phyloP scores from a whole-genome alignment of 1,140 invertebrate species.

The Scaptomyza hsui region DNA sequence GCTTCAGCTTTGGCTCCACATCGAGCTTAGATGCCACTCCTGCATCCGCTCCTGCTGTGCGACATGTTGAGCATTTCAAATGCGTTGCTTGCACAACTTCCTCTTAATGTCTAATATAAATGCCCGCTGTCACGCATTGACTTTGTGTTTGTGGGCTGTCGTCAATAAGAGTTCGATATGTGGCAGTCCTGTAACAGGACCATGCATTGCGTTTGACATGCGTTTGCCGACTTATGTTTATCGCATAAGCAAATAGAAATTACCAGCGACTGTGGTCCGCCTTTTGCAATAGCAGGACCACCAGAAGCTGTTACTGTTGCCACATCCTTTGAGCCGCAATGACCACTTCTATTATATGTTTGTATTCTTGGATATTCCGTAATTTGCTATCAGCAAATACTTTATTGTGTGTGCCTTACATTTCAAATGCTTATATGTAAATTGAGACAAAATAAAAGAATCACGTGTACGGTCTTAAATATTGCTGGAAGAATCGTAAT shows the following conservation, averaged over 20 bases:
- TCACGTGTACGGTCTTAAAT: too few relatives aligned
- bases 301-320: slow-evolving; percentile 14
- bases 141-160: slow-evolving; percentile 49
- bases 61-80: slow-evolving; percentile 69
- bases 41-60: slow-evolving; percentile 26
- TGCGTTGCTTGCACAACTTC: slow-evolving; percentile 50
- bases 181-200: slow-evolving; percentile 37
- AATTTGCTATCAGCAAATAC: slow-evolving; percentile 29
- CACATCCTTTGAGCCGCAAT: slow-evolving; percentile 30
- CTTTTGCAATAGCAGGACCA: slow-evolving; percentile 2
- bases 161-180: slow-evolving; percentile 42
- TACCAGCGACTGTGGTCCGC: slow-evolving; percentile 15
- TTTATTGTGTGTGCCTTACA: slow-evolving; percentile 38
- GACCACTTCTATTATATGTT: slow-evolving; percentile 47
- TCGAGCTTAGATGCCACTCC: not conserved
- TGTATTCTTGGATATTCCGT: slow-evolving; percentile 42
- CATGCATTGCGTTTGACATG: slow-evolving; percentile 44
- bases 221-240: slow-evolving; percentile 47
- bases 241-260: slow-evolving; percentile 54
- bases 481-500: too few relatives aligned
- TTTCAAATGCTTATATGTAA: slow-evolving; percentile 2
- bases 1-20: slow-evolving; percentile 3
- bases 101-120: slow-evolving; percentile 82
- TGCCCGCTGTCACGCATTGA: slow-evolving; percentile 70
- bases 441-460: too few relatives aligned